Conservation (phyloP, 2,888 invertebrate species). For the Lycocerus yunnanus region DNA sequence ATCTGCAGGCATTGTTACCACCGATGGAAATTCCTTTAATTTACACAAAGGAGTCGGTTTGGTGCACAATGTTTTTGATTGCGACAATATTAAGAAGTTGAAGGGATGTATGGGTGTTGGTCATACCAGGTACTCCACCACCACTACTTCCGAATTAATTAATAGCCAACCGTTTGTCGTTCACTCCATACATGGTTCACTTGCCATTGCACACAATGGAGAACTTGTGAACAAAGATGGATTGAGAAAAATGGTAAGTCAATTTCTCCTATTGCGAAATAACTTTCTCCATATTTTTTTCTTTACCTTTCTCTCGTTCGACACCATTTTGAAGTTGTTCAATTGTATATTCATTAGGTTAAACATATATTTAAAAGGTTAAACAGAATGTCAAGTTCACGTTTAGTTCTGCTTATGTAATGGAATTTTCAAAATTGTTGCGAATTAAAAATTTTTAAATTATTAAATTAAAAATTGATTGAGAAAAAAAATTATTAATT, state of each 20-base stretch:
- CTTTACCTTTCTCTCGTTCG: neutral
- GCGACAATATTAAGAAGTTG: conserved; percentile 82
- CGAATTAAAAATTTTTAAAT: too few relatives aligned
- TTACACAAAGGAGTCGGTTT: conserved; percentile 95
- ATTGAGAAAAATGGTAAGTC: conserved; percentile 79
- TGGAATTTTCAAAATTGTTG: too few relatives aligned
- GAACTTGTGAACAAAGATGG: conserved; percentile 93
- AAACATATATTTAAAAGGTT: too few relatives aligned
- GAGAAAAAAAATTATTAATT: too few relatives aligned
- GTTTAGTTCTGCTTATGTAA: neutral
- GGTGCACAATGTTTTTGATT: conserved; percentile 90
- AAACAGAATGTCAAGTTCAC: neutral
- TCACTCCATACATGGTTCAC: conserved; percentile 91
- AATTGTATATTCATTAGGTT: too few relatives aligned
- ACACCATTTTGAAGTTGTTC: neutral
- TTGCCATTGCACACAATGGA: conserved; percentile 97
- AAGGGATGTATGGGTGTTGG: conserved; percentile 93
- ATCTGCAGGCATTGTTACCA: conserved; percentile 95
- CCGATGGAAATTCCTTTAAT: conserved; percentile 81
- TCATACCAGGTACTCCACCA: conserved; percentile 95
- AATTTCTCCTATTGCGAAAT: neutral
- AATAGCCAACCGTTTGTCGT: conserved; percentile 99
- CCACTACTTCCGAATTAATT: conserved; percentile 91
- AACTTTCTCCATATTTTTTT: neutral
- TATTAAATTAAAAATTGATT: too few relatives aligned